Evolutionary conservation across 2,797 vertebrate species (phyloP), one percentile per base, ranked within the genome.

Genomic region (Pristis pectinata): DNA sequence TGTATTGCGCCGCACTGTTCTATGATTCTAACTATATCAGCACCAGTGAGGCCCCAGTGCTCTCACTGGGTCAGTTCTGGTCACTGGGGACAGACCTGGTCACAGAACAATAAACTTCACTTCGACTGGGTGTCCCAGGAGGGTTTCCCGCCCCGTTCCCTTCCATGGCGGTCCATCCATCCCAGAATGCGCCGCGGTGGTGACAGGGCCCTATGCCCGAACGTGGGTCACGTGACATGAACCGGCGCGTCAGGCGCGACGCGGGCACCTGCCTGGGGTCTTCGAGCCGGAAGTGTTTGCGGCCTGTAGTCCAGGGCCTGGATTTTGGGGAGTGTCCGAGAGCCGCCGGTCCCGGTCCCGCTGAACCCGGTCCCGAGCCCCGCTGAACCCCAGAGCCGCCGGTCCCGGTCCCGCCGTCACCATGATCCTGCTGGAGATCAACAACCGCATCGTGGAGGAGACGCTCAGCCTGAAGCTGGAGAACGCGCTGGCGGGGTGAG

Each of bases 351-450:
- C 3, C 44, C 95, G 93, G 34, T 6, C 22, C 94, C 95, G 95
- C 96, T 2, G 49, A 49, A 49, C 94, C 95, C 80, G 70, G 93
- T 83, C 64, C 53, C 94, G 72, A 87, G 67, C 7, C 9, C 93
- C 4, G 27, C 27, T 37, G 72, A 67, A 13, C 64, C 64, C 13
- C 64, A 49, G 49, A n/a, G n/a, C 49, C 49, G 2, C 49, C 13
- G 22, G 94, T 19, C 3, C 44, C 95, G 93, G 34, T 6, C 22
- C 94, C 95, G 95, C 96, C 95, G 96, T 96, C 97, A 97, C 96
- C 97, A 99, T 99, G 99, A 99, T 99, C 97, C 98, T 99, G 97
- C 97, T 99, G 97, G 99, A 99, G 97, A 99, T 99, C 96, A 99
- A 99, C 96, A 99, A 99, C 98, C 98, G 99, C 95, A 99, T 99